phyloP scores from a whole-genome alignment of 2,888 invertebrate genomes.

The Athalia rosae region DNA sequence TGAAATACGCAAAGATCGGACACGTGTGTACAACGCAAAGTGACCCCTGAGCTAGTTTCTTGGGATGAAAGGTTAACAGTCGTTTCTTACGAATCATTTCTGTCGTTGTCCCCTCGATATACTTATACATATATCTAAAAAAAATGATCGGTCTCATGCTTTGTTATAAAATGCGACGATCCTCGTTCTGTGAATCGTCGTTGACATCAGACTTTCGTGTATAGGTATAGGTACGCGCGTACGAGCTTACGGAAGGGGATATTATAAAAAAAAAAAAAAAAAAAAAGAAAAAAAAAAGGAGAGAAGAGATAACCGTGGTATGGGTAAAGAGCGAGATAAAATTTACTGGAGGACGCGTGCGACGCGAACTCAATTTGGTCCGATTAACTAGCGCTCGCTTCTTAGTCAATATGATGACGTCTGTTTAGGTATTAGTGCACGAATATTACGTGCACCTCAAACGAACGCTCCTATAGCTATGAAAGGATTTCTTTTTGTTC shows the following conservation, averaged over 20 bases:
- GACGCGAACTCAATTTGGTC: conserved; percentile 60
- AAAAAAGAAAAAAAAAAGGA: conserved; percentile 5
- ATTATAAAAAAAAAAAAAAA: conserved; percentile 14
- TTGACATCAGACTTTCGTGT: not conserved
- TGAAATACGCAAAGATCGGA: not conserved
- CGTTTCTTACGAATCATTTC: conserved; percentile 40
- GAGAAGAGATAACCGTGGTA: conserved; percentile 2
- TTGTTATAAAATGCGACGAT: too few species aligned
- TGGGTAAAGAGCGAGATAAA: conserved; percentile 6
- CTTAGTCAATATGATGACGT: conserved; percentile 56
- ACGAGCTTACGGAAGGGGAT: not conserved
- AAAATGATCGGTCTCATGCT: too few species aligned
- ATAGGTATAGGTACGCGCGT: not conserved
- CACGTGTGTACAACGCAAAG: not conserved
- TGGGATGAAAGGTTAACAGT: conserved; percentile 21
- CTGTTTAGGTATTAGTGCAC: not conserved
- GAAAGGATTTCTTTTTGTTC: not conserved
- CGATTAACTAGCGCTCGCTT: conserved; percentile 65
- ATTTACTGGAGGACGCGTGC: conserved; percentile 54
- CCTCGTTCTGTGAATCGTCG: too few species aligned
- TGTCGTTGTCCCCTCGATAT: not conserved
- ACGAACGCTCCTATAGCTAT: not conserved
- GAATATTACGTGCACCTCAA: too few species aligned
- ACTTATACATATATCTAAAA: not conserved
- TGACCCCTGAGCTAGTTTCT: conserved; percentile 29